A percentile compares a stretch with the other conserved stretches of the same genome.
Conservation (phyloP, 1,140 invertebrate genomes). For the Drosophila teissieri region DNA sequence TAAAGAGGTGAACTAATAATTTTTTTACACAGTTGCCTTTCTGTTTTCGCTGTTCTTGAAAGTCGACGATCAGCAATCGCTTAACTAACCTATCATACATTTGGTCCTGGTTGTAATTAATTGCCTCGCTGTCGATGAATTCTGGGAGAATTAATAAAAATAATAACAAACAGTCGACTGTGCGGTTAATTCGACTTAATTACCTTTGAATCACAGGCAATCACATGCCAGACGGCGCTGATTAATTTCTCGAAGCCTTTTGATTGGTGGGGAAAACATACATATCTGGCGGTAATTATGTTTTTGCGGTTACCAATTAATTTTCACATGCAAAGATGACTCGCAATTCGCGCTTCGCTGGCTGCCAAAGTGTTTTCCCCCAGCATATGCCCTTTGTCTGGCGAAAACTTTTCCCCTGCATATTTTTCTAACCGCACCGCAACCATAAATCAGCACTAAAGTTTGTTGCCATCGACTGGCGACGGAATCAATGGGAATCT, state of each 20-base stretch:
- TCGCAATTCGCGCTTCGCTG: conserved; percentile 45
- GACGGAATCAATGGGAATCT: conserved; percentile 4
- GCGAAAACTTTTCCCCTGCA: conserved; percentile 12
- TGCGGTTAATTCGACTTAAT: conserved; percentile 61
- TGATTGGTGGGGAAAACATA: conserved; percentile 3
- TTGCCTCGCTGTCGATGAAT: not conserved
- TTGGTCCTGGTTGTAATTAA: not conserved
- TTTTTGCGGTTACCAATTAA: conserved; percentile 62
- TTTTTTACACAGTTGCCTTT: conserved; percentile 50
- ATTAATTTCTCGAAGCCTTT: conserved; percentile 61
- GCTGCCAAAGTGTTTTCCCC: conserved; percentile 59
- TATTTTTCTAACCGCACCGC: conserved; percentile 13
- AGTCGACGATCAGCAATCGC: conserved; percentile 54
- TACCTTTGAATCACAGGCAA: conserved; percentile 49
- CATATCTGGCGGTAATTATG: conserved; percentile 29
- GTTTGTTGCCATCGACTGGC: conserved; percentile 24
- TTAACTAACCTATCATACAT: conserved; percentile 16
- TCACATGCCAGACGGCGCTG: conserved; percentile 27
- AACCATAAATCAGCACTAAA: conserved; percentile 38
- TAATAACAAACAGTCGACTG: conserved; percentile 23
- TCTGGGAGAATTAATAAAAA: conserved; percentile 38
- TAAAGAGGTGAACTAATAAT: not conserved
- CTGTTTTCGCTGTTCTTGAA: conserved; percentile 58
- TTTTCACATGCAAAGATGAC: conserved; percentile 55
- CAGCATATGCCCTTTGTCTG: conserved; percentile 18